Conservation (phyloP, 2,113 vertebrate genomes). For the Neodon shergylaensis region DNA sequence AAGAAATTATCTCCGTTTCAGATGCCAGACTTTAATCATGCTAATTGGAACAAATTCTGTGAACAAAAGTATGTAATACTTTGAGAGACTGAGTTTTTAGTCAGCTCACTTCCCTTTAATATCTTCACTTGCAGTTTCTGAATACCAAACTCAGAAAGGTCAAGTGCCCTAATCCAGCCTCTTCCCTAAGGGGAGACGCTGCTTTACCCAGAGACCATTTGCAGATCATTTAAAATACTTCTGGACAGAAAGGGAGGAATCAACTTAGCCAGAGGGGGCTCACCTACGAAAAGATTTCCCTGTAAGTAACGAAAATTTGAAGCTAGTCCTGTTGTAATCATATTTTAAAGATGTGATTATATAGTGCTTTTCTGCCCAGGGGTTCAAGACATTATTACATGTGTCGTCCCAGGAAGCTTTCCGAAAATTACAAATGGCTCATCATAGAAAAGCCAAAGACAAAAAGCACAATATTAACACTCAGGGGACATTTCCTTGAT, state of each 20-base stretch:
- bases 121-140: constrained; percentile 60
- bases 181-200: constrained; percentile 49
- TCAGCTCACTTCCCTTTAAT: constrained; percentile 31
- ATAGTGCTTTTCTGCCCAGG: constrained; percentile 71
- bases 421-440: constrained; percentile 71
- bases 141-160: constrained; percentile 69
- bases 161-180: constrained; percentile 61
- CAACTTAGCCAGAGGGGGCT: constrained; percentile 24
- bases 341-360: constrained; percentile 75
- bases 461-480: constrained; percentile 69
- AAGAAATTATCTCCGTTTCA: constrained; percentile 39
- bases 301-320: constrained; percentile 71
- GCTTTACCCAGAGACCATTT: constrained; percentile 37
- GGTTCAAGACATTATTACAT: constrained; percentile 74
- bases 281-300: constrained; percentile 57
- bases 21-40: constrained; percentile 23
- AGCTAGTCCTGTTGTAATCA: constrained; percentile 59
- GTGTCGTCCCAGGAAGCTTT: constrained; percentile 68
- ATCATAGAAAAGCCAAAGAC: constrained; percentile 67
- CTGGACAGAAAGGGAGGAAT: constrained; percentile 6
- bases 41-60: constrained; percentile 36
- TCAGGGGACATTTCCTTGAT: constrained; percentile 56
- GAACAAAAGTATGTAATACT: constrained; percentile 2
- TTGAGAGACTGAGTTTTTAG: constrained; percentile 33
- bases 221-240: constrained; percentile 61